Evolutionary conservation across 2,113 vertebrate genomes (phyloP), one percentile per base, ranked within the genome.

Genomic region (Lagopus muta): DNA sequence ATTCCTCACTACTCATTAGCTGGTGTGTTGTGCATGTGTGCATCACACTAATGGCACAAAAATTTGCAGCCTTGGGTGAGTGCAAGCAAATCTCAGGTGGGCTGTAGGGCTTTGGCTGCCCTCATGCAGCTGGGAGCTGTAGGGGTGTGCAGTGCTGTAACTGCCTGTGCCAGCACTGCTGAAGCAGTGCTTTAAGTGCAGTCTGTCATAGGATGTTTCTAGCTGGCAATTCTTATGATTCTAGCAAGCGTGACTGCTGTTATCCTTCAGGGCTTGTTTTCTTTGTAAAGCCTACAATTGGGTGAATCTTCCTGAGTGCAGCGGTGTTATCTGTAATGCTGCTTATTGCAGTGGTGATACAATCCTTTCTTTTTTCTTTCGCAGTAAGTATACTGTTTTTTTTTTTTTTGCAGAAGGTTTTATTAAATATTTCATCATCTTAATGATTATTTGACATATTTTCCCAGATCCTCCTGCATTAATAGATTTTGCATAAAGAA

Each of bases 101-200:
- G 21, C 16, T 11, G 28, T 25, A 27, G 69, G 38, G 60, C 67
- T 82, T 0, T 20, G 52, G 43, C 30, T 55, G 54, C 28, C 13
- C 3, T 6, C 54, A 55, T 32, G 6, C 30, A 55, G 54, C 54
- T 32, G 54, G 30, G 30, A 55, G 15, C 28, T 57, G 55, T 32
- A 55, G 17, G 30, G 55, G 4, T 57, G 30, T 82, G 47, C 21
- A 48, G 30, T 47, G 47, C 11, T 4, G 25, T 55, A 85, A 93
- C 55, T 58, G 55, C 80, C 58, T 58, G 55, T 80, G 84, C 32
- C 60, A 77, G 34, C 30, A 43, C 82, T 88, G 62, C 8, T 48
- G 47, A 36, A 75, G 70, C 40, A 89, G 58, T 87, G 69, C 43
- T 93, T 90, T 89, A 69, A 95, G 87, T 96, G 65, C 94, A 11